Percentiles rank a stretch among this genome's conserved stretches.
phyloP scores from a whole-genome alignment of 2,888 invertebrate genomes.

The Callyntrura sp. region DNA sequence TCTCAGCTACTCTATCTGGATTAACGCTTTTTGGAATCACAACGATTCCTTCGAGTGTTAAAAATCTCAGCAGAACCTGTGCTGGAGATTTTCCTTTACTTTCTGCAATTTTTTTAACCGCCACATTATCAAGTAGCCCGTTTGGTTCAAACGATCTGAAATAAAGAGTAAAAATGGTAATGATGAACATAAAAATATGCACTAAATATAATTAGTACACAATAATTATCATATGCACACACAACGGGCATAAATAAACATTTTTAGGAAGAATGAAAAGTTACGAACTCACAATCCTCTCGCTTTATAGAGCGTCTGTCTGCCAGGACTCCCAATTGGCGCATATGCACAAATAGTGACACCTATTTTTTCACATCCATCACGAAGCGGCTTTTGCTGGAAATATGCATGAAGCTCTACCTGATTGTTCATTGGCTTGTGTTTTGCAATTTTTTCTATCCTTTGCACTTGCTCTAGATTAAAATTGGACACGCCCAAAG shows the following conservation, averaged over 20 bases:
- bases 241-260: too few species aligned
- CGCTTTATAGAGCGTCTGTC: constrained; percentile 16
- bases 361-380: constrained; percentile 70
- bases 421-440: constrained; percentile 88
- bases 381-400: constrained; percentile 77
- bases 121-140: constrained; percentile 84
- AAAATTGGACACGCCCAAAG: constrained; percentile 95
- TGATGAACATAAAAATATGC: too few species aligned
- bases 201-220: too few species aligned
- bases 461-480: constrained; percentile 90
- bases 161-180: too few species aligned
- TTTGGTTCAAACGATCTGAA: constrained; percentile 67
- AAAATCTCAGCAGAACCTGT: constrained; percentile 91
- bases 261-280: too few species aligned
- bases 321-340: constrained; percentile 85
- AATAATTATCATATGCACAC: too few species aligned
- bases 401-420: constrained; percentile 79
- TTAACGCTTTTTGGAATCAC: constrained; percentile 95
- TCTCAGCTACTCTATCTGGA: constrained; percentile 90
- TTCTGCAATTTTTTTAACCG: constrained; percentile 85
- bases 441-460: constrained; percentile 87
- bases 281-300: constrained; percentile 47
- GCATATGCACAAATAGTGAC: constrained; percentile 81
- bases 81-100: constrained; percentile 90
- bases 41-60: constrained; percentile 90